phyloP scores from a whole-genome alignment of 1,140 invertebrate genomes.

The Drosophila chauvacae region DNA sequence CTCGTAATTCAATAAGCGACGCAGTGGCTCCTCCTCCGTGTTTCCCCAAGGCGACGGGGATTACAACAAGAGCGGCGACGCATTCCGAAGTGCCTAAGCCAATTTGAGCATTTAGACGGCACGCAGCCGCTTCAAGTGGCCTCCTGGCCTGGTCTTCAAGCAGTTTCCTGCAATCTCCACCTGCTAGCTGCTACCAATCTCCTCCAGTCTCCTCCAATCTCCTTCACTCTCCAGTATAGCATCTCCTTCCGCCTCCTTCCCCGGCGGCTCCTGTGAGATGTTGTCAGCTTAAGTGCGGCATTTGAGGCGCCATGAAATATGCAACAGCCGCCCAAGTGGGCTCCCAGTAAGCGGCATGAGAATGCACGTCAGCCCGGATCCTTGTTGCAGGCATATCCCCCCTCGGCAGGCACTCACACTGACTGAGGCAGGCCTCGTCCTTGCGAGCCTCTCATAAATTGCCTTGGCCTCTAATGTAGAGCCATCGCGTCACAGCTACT shows the following conservation, averaged over 20 bases:
- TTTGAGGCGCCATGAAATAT: slow-evolving; percentile 73
- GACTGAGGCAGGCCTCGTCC: not conserved
- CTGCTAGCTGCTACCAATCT: not conserved
- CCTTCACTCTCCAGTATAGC: not conserved
- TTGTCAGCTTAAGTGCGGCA: slow-evolving; percentile 69
- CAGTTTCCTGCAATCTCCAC: not conserved
- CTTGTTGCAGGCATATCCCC: slow-evolving; percentile 13
- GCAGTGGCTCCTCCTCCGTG: not conserved
- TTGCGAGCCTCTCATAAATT: slow-evolving; percentile 33
- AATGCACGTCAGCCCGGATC: slow-evolving; percentile 21
- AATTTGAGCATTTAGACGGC: slow-evolving; percentile 67
- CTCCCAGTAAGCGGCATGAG: slow-evolving; percentile 20
- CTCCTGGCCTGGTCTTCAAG: not conserved
- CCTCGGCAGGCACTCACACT: not conserved
- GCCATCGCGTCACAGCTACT: not conserved
- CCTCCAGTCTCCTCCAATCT: not conserved
- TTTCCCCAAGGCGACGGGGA: not conserved
- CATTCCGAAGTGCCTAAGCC: slow-evolving; percentile 47
- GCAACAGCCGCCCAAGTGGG: slow-evolving; percentile 59
- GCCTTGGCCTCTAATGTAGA: slow-evolving; percentile 24
- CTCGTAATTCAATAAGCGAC: slow-evolving; percentile 39
- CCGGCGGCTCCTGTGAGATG: slow-evolving; percentile 36
- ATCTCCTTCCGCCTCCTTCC: not conserved
- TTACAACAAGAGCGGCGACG: slow-evolving; percentile 1
- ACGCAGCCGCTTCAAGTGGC: slow-evolving; percentile 47